Conservation (phyloP, 2,888 invertebrate species). For the Flexamia atlantica region DNA sequence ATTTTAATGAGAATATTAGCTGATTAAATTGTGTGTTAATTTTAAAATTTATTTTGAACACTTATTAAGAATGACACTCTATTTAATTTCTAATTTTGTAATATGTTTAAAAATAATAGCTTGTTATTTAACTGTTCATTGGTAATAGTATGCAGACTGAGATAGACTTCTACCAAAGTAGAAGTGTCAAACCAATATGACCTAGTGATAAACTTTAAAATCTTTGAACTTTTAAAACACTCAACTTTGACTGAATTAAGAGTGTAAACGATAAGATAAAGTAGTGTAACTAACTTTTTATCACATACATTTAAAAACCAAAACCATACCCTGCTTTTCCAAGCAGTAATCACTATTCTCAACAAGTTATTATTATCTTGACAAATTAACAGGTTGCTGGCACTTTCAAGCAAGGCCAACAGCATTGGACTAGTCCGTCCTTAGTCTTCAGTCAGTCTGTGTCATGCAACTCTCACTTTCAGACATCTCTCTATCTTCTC, state of each 20-base stretch:
- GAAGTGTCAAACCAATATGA: too few species aligned
- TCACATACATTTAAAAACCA: not conserved
- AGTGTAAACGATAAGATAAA: constrained; percentile 14
- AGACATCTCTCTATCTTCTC: not conserved
- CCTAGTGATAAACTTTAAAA: not conserved
- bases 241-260: not conserved
- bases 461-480: not conserved
- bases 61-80: too few species aligned
- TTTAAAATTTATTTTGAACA: too few species aligned
- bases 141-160: too few species aligned
- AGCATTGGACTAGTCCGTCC: not conserved
- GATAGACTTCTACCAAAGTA: too few species aligned
- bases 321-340: not conserved
- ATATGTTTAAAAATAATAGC: too few species aligned
- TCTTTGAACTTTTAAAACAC: not conserved
- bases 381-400: not conserved
- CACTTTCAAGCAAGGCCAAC: not conserved
- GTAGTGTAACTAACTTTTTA: not conserved
- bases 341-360: not conserved
- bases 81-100: too few species aligned
- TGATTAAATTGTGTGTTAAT: too few species aligned
- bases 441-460: not conserved
- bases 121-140: too few species aligned
- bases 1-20: too few species aligned
- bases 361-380: not conserved